phyloP scores from a whole-genome alignment of 2,888 invertebrate species.

The Calameuta idolon region DNA sequence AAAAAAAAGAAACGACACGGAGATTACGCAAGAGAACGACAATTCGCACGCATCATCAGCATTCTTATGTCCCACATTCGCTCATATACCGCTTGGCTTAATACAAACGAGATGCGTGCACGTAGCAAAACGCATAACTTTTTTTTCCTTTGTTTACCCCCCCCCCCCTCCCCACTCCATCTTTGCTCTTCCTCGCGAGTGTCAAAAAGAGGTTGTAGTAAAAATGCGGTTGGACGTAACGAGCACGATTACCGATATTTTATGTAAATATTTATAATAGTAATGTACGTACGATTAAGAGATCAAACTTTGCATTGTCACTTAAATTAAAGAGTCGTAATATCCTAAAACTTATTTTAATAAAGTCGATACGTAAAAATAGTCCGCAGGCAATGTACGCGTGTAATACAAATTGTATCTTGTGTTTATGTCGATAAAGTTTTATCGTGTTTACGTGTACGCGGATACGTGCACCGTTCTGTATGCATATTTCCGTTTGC shows the following conservation, averaged over 20 bases:
- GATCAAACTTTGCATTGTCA: constrained; percentile 59
- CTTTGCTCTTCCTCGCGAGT: background rate
- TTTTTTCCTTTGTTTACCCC: background rate
- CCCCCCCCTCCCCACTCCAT: background rate
- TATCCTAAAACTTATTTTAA: background rate
- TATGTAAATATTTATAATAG: constrained; percentile 36
- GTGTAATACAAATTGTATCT: background rate
- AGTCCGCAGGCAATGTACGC: background rate
- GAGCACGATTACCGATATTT: constrained; percentile 22
- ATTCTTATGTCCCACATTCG: background rate
- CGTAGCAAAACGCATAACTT: background rate
- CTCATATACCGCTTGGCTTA: background rate
- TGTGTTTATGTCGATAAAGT: background rate
- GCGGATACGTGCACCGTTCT: background rate
- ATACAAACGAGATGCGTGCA: background rate
- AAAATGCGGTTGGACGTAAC: constrained; percentile 8
- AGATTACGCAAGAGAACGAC: background rate
- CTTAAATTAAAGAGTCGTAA: constrained; percentile 37
- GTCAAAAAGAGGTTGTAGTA: background rate
- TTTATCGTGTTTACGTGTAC: background rate
- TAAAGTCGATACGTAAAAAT: background rate
- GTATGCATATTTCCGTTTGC: background rate
- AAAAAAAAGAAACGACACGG: no score
- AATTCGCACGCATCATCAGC: background rate
- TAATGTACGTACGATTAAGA: constrained; percentile 55